Conservation (phyloP, 2,888 invertebrate genomes). For the Xanthia togata region DNA sequence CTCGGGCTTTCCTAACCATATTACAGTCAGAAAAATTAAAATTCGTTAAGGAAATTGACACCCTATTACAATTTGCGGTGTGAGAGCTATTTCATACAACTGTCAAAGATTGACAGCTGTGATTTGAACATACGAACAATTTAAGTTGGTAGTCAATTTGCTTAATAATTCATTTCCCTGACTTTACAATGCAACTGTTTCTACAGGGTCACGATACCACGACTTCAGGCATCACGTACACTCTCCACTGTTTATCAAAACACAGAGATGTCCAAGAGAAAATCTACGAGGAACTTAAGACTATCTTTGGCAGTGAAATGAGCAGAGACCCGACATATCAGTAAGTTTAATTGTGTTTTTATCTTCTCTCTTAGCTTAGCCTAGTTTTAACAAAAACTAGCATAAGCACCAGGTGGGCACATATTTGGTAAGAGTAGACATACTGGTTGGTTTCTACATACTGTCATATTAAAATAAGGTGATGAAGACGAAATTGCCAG, state of each 20-base stretch:
- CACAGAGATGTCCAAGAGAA: conserved; percentile 88
- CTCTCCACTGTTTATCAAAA: conserved; percentile 87
- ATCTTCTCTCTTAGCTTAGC: background rate
- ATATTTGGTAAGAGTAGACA: background rate
- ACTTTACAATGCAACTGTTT: background rate
- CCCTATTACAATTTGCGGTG: background rate
- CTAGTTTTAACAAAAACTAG: background rate
- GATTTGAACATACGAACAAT: background rate
- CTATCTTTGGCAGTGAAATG: conserved; percentile 82
- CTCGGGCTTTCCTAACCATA: background rate
- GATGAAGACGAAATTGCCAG: background rate
- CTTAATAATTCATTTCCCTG: background rate
- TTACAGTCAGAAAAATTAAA: background rate
- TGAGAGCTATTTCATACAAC: background rate
- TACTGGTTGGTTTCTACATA: background rate
- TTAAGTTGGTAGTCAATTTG: background rate
- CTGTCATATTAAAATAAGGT: background rate
- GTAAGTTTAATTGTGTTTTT: too few relatives aligned
- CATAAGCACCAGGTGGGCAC: background rate
- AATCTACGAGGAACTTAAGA: conserved; percentile 85
- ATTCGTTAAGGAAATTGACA: background rate
- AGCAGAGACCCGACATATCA: conserved; percentile 79
- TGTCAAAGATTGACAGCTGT: background rate
- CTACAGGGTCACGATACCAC: conserved; percentile 91
- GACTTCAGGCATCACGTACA: conserved; percentile 89